Evolutionary conservation across 2,113 vertebrate genomes (phyloP), one percentile per base, ranked within the genome.

Genomic region (cat (Felis catus)): DNA sequence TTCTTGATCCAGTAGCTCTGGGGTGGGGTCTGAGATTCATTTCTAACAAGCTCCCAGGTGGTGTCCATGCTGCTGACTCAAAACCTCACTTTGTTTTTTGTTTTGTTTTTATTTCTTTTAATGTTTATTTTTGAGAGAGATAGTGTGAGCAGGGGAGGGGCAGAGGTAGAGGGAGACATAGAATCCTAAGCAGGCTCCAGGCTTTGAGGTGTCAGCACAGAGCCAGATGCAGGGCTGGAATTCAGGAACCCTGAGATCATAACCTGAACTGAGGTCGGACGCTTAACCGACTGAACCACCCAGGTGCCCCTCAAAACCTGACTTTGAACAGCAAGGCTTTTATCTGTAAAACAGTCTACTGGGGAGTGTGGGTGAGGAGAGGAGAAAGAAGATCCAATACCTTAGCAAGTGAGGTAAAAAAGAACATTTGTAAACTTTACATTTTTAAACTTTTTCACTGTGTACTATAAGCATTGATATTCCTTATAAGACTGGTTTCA

Each of bases 401-500:
- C 55, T 92, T 51, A 76, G 80, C 97, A 95, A 96, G 94, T 91
- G 41, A 78, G 70, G 11, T 70, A 25, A 95, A 96, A 95, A 70
- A 33, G 78, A 97, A 96, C 61, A 96, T 3, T 36, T 95, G 70
- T 91, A 97, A 89, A 95, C 18, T 89, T 95, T 73, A 65, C 93
- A 84, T 98, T 97, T 96, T 80, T 94, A 70, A 95, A 48, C 74
- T 78, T 97, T 89, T 98, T 94, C 93, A 85, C 19, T 84, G 95
- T 98, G 82, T 76, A 87, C 76, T 76, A 14, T 92, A 41, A 97
- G 90, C 97, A 98, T 85, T 36, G 58, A 97, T 92, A 95, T 97
- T 97, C 94, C 18, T 61, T 97, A 96, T 97, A 81, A 95, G 95
- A 96, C 93, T 98, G 82, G 97, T 97, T 97, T 80, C 82, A 95